Evolutionary conservation across 2,888 invertebrate genomes (phyloP).

Genomic region (Drosophila affinis): DNA sequence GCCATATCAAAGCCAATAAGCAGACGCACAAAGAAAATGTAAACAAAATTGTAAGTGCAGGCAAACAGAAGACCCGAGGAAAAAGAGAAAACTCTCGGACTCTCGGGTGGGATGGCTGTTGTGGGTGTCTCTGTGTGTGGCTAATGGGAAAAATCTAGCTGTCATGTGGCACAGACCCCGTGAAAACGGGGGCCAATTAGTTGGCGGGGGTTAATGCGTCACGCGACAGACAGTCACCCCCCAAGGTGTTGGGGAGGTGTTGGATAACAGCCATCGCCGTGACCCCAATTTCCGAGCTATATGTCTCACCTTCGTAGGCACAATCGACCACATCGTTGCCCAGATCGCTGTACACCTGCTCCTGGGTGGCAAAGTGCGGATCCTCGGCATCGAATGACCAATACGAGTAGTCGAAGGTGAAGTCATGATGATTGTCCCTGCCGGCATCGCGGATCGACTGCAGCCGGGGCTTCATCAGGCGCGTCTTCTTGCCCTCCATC

Average conservation of each 20-base stretch:
- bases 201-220: constrained; percentile 21
- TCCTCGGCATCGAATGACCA: constrained; percentile 91
- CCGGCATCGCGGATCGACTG: constrained; percentile 82
- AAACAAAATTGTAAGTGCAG: constrained; percentile 57
- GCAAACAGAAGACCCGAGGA: constrained; percentile 22
- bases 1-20: constrained; percentile 35
- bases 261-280: constrained; percentile 13
- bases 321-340: constrained; percentile 90
- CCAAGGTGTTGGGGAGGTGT: neutral
- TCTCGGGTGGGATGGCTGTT: neutral
- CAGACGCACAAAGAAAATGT: constrained; percentile 45
- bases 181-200: neutral
- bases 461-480: constrained; percentile 88
- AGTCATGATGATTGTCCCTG: constrained; percentile 90
- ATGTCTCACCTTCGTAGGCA: constrained; percentile 87
- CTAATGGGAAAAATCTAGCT: constrained; percentile 11
- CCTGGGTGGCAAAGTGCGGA: constrained; percentile 90
- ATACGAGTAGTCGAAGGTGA: constrained; percentile 95
- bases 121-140: constrained; percentile 5
- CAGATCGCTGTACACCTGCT: constrained; percentile 90
- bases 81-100: constrained; percentile 5
- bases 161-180: constrained; percentile 1
- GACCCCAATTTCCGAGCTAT: constrained; percentile 23
- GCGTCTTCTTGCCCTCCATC: constrained; percentile 93
- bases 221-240: constrained; percentile 2